A percentile compares a stretch with the other conserved stretches of the same genome.
Conservation (phyloP, 2,888 invertebrate genomes). For the Ornithoptera priamus region DNA sequence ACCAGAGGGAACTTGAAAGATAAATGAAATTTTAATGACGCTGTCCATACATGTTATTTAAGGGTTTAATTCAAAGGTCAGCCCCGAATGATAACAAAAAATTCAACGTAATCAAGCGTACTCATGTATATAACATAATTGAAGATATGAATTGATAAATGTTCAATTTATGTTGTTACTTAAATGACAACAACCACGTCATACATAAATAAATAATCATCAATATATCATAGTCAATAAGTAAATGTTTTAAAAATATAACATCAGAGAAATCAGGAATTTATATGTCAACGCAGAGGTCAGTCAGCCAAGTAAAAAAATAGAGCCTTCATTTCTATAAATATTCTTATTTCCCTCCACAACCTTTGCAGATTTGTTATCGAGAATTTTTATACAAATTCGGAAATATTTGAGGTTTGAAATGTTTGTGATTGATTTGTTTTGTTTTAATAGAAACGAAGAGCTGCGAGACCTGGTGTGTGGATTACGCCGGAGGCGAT, state of each 20-base stretch:
- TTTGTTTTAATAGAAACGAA: constrained; percentile 51
- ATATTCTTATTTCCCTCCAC: too few species aligned
- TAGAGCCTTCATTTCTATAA: too few species aligned
- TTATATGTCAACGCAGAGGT: too few species aligned
- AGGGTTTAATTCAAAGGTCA: constrained; percentile 23
- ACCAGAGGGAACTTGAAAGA: constrained; percentile 4
- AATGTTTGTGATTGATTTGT: neutral
- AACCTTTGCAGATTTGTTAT: too few species aligned
- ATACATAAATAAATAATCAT: too few species aligned
- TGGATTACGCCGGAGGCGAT: constrained; percentile 63
- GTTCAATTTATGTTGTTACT: neutral
- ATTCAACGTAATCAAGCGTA: constrained; percentile 4
- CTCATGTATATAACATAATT: neutral
- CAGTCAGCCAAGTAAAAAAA: too few species aligned
- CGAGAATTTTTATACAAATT: too few species aligned
- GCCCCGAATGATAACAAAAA: neutral
- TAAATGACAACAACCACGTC: too few species aligned
- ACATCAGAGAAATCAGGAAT: too few species aligned
- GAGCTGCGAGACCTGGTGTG: constrained; percentile 68
- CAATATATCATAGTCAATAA: too few species aligned
- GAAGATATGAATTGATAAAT: neutral
- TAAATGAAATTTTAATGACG: constrained; percentile 10
- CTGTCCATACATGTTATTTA: constrained; percentile 12
- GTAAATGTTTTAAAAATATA: too few species aligned
- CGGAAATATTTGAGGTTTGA: neutral